Conservation (phyloP, 1,140 invertebrate genomes). For the Dryas iulia region DNA sequence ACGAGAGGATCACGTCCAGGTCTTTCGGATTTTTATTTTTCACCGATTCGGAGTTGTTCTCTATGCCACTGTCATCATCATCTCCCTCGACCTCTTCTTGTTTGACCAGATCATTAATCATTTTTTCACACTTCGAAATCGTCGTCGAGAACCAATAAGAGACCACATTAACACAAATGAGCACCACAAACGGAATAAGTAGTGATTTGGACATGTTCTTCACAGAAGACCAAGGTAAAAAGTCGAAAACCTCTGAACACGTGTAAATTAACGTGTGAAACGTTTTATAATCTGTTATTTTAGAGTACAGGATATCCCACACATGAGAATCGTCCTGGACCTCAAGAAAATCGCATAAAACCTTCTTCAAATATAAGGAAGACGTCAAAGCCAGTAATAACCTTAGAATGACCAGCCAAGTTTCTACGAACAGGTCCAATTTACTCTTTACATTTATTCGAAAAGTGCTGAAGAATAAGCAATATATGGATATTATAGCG, state of each 20-base stretch:
- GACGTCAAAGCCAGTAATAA: conserved; percentile 43
- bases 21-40: conserved; percentile 35
- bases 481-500: conserved; percentile 50
- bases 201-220: conserved; percentile 79
- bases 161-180: conserved; percentile 67
- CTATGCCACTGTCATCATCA: conserved; percentile 51
- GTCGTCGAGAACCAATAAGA: conserved; percentile 69
- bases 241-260: conserved; percentile 91
- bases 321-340: conserved; percentile 86
- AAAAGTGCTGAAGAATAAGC: conserved; percentile 57
- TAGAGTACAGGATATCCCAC: conserved; percentile 88
- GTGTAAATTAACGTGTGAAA: conserved; percentile 93
- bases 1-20: conserved; percentile 10
- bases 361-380: conserved; percentile 55
- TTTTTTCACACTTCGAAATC: conserved; percentile 16
- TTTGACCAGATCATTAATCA: conserved; percentile 20
- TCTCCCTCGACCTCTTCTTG: conserved; percentile 24
- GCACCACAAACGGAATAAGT: conserved; percentile 81
- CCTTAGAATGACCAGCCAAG: conserved; percentile 47
- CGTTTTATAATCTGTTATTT: conserved; percentile 87
- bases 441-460: conserved; percentile 52
- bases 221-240: conserved; percentile 82
- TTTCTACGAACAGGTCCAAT: conserved; percentile 50
- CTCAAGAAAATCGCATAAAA: conserved; percentile 55
- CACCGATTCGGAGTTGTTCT: conserved; percentile 41